A percentile compares a stretch with the other conserved stretches of the same genome.
Evolutionary conservation across 2,113 vertebrate species (phyloP).

Genomic region (Meriones unguiculatus): DNA sequence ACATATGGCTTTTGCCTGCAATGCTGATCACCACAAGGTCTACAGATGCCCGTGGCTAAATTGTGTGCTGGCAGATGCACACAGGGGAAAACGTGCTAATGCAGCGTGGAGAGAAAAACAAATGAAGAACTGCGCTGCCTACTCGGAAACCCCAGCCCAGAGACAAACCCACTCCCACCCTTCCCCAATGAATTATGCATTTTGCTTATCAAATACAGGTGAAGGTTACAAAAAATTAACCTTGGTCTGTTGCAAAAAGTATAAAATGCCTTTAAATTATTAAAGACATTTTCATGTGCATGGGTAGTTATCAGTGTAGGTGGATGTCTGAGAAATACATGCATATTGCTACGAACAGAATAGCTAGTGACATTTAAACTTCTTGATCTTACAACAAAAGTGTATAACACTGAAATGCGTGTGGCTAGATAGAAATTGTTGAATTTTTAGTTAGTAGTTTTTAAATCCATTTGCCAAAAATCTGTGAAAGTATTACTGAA

Average conservation of each 20-base stretch:
- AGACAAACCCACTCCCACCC: not conserved
- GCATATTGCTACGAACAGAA: constrained; percentile 59
- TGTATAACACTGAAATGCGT: constrained; percentile 71
- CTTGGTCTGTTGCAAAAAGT: constrained; percentile 48
- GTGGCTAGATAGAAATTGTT: constrained; percentile 71
- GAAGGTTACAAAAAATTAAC: constrained; percentile 57
- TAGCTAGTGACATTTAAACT: constrained; percentile 68
- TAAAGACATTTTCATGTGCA: not conserved
- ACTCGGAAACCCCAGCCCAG: constrained; percentile 52
- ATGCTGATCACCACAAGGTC: constrained; percentile 91
- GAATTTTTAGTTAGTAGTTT: constrained; percentile 66
- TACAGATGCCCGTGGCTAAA: constrained; percentile 92
- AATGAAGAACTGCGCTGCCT: constrained; percentile 89
- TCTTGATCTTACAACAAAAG: constrained; percentile 74
- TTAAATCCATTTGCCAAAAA: constrained; percentile 35
- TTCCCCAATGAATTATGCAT: constrained; percentile 21
- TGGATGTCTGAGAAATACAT: not conserved
- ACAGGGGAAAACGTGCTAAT: constrained; percentile 91
- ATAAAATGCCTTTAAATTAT: constrained; percentile 57
- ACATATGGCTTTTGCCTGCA: constrained; percentile 93
- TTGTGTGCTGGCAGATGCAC: constrained; percentile 91
- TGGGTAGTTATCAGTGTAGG: not conserved
- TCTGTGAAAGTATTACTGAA: constrained; percentile 51
- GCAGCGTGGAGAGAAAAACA: constrained; percentile 93
- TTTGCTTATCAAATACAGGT: constrained; percentile 77